Conservation (phyloP, 2,888 invertebrate genomes). For the Sesia apiformis region DNA sequence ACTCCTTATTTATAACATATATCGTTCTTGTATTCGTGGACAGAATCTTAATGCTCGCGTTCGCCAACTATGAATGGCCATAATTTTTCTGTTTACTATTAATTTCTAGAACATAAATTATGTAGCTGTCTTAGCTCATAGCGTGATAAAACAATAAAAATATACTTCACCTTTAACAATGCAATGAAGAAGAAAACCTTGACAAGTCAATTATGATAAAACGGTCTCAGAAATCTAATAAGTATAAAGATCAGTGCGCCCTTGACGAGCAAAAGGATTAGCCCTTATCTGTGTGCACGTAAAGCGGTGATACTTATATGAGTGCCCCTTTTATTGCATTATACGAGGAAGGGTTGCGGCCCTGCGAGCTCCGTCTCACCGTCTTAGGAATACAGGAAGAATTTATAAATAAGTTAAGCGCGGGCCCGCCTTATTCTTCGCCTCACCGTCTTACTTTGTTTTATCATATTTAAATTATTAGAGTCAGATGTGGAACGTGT, state of each 20-base stretch:
- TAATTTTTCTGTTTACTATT: too few relatives aligned
- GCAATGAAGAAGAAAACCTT: conserved; percentile 6
- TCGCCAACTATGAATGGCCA: too few relatives aligned
- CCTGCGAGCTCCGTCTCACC: conserved; percentile 27
- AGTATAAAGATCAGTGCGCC: conserved; percentile 45
- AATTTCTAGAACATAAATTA: too few relatives aligned
- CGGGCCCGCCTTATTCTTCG: conserved; percentile 61
- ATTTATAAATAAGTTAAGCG: conserved; percentile 72
- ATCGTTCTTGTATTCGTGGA: too few relatives aligned
- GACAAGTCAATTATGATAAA: conserved; percentile 1
- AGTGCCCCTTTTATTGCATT: conserved; percentile 73
- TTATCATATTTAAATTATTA: conserved; percentile 75
- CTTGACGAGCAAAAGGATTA: conserved; percentile 53
- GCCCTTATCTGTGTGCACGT: conserved; percentile 61
- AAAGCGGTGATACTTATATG: conserved; percentile 70
- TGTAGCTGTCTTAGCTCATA: too few relatives aligned
- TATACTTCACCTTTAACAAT: not conserved
- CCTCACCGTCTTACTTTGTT: conserved; percentile 64
- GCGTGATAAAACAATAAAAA: too few relatives aligned
- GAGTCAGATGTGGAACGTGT: conserved; percentile 75
- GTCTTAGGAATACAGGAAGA: conserved; percentile 52
- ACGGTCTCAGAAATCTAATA: conserved; percentile 34
- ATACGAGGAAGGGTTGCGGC: conserved; percentile 59
- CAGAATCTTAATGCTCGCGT: too few relatives aligned
- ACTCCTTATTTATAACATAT: too few relatives aligned